Percentiles rank a stretch among this genome's conserved stretches.
These are phyloP conservation scores for Diloba caeruleocephala DNA, from an alignment of 2,888 invertebrate species.

Conservation along the genomic window DNA sequence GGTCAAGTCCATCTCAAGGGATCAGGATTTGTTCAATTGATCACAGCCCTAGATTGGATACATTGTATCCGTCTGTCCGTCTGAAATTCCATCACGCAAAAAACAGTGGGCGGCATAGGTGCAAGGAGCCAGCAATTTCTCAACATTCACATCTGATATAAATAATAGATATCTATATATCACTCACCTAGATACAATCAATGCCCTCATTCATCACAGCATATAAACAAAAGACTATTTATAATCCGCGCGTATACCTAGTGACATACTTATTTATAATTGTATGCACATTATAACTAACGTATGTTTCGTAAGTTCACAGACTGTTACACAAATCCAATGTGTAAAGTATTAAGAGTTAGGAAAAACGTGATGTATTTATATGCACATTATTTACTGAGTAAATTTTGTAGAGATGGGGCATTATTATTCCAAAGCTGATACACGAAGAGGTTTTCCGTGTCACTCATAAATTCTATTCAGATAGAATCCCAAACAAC, in stretches of 20 bases:
- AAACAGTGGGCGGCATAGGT: not conserved
- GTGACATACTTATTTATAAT: slow-evolving; percentile 4
- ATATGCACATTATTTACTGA: slow-evolving; percentile 10
- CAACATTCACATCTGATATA: slow-evolving; percentile 17
- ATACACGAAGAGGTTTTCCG: slow-evolving; percentile 30
- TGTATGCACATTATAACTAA: slow-evolving; percentile 1
- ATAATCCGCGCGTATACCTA: slow-evolving; percentile 12
- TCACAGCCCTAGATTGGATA: too few relatives aligned
- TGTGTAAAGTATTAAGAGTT: not conserved
- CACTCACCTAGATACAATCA: slow-evolving; percentile 20
- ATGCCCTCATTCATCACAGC: slow-evolving; percentile 16
- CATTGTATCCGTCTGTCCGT: too few relatives aligned
- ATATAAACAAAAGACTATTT: slow-evolving; percentile 35
- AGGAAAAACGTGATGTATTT: not conserved
- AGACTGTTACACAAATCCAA: not conserved
- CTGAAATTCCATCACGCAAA: too few relatives aligned
- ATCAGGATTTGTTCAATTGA: too few relatives aligned
- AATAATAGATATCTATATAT: not conserved
- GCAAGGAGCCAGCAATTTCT: slow-evolving; percentile 12
- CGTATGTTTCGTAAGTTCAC: not conserved
- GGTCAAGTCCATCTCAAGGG: too few relatives aligned
- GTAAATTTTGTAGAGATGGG: not conserved
- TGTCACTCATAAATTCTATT: slow-evolving; percentile 20
- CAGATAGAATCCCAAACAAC: slow-evolving; percentile 23
- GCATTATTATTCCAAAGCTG: slow-evolving; percentile 11